Conservation (phyloP, 2,888 invertebrate species). For the Epinotia ramella region DNA sequence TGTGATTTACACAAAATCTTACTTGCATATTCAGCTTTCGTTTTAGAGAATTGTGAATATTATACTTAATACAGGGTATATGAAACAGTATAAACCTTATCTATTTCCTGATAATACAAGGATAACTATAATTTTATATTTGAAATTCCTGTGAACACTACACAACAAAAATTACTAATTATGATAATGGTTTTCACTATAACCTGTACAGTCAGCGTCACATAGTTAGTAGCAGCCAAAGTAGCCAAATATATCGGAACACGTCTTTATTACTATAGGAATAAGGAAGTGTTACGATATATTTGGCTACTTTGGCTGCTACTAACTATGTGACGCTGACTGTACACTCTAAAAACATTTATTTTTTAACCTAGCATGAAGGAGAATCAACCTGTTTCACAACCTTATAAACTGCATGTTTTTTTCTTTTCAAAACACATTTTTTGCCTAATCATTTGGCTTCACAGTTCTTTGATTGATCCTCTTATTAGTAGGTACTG, state of each 20-base stretch:
- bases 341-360: no score
- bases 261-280: no score
- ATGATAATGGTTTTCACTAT: not conserved
- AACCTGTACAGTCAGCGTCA: not conserved
- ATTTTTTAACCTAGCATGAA: not conserved
- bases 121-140: not conserved
- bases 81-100: not conserved
- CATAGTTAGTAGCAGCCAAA: no score
- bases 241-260: no score
- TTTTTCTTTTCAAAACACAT: not conserved
- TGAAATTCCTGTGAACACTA: not conserved
- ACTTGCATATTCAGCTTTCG: not conserved
- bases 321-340: no score
- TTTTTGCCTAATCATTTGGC: not conserved
- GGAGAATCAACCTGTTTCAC: not conserved
- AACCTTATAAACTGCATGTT: not conserved
- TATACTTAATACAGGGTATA: not conserved
- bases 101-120: not conserved
- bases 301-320: no score
- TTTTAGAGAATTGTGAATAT: not conserved
- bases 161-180: no score
- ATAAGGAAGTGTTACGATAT: no score
- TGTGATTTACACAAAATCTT: not conserved
- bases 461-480: not conserved
- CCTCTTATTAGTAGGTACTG: no score